Conservation (phyloP, 2,113 vertebrate genomes). For the Nyctibius bracteatus region DNA sequence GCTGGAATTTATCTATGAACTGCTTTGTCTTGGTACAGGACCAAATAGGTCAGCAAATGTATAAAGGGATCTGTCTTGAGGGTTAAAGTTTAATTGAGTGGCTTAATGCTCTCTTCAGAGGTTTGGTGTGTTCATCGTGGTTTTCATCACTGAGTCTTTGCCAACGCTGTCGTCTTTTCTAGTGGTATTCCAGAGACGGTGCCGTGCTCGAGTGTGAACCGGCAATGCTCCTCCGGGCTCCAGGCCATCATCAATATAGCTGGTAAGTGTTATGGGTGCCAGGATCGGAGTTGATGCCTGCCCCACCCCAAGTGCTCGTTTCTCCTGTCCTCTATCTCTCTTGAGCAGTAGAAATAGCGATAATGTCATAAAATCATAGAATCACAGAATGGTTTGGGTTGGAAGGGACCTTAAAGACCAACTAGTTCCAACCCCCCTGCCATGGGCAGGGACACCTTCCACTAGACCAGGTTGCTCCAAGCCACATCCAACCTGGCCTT, state of each 20-base stretch:
- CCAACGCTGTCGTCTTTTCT: neutral
- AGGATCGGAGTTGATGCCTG: rapidly evolving
- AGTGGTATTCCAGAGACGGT: constrained; percentile 90
- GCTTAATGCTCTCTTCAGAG: neutral
- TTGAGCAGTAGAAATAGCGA: neutral
- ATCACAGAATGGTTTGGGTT: too few species aligned
- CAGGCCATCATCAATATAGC: constrained; percentile 91
- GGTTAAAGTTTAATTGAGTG: neutral
- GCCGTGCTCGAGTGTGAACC: constrained; percentile 82
- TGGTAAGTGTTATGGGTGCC: constrained; percentile 64
- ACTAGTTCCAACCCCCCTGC: too few species aligned
- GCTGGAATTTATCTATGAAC: neutral
- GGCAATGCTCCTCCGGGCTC: constrained; percentile 92
- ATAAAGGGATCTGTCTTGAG: neutral
- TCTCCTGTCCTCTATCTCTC: neutral
- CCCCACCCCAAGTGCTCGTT: neutral
- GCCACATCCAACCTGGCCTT: too few species aligned
- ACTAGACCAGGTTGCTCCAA: too few species aligned
- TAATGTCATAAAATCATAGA: too few species aligned
- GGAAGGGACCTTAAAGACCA: too few species aligned
- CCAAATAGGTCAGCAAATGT: neutral
- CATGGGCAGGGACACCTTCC: too few species aligned
- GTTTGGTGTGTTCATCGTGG: neutral
- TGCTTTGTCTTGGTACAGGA: neutral
- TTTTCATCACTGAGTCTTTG: neutral